Percentiles rank a stretch among this genome's conserved stretches.
These are phyloP conservation scores for Balaeniceps rex DNA, from an alignment of 2,113 vertebrate species.

Conservation along the genomic window DNA sequence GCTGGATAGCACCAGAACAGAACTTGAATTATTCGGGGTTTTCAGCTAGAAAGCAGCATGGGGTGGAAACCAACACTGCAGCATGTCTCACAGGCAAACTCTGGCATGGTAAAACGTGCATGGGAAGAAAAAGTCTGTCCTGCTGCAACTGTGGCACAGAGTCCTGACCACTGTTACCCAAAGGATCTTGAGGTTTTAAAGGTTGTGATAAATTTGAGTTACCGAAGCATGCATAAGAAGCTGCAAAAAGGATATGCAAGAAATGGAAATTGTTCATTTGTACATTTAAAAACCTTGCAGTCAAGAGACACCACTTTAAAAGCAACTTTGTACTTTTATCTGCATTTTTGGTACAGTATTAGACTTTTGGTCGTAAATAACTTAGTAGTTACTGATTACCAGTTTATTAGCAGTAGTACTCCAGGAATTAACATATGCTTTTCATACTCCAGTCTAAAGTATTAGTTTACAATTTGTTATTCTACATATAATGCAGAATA, in stretches of 20 bases:
- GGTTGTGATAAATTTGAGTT: background rate
- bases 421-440: background rate
- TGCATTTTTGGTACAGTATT: background rate
- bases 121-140: background rate
- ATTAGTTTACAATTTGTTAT: background rate
- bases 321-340: background rate
- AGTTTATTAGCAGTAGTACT: background rate
- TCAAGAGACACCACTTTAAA: background rate
- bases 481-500: background rate
- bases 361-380: background rate
- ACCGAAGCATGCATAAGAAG: background rate
- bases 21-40: background rate
- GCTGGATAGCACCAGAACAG: constrained; percentile 25
- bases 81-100: background rate
- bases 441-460: background rate
- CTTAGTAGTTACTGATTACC: background rate
- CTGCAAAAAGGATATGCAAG: background rate
- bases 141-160: background rate
- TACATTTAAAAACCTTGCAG: background rate
- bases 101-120: background rate
- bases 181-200: background rate
- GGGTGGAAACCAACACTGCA: background rate
- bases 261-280: background rate
- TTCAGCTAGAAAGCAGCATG: background rate
- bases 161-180: background rate